Percentiles rank a stretch among this genome's conserved stretches.
Conservation (phyloP, 2,888 invertebrate genomes). For the Thereva unica region DNA sequence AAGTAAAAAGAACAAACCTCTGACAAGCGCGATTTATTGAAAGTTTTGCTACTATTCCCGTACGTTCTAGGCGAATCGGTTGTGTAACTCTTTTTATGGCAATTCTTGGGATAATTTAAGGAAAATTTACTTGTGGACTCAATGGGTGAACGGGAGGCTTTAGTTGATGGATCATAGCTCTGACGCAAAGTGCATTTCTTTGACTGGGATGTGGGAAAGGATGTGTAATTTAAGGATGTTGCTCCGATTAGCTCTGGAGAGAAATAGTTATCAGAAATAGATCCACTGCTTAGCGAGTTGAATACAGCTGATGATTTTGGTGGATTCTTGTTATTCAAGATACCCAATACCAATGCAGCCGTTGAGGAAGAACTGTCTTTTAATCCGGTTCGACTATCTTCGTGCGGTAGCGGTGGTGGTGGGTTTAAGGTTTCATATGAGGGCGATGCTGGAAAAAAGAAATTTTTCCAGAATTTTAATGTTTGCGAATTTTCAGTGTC, state of each 20-base stretch:
- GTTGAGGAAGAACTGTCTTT: constrained; percentile 20
- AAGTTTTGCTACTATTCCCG: background rate
- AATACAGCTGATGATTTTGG: constrained; percentile 28
- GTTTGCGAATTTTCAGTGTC: constrained; percentile 35
- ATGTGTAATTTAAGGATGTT: constrained; percentile 27
- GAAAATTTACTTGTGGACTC: background rate
- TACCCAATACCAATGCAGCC: constrained; percentile 28
- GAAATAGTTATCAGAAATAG: constrained; percentile 19
- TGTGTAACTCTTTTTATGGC: constrained; percentile 7
- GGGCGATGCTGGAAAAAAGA: constrained; percentile 38
- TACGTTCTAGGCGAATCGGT: constrained; percentile 10
- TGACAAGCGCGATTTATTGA: constrained; percentile 1
- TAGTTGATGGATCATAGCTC: constrained; percentile 10
- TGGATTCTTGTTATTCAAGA: constrained; percentile 34
- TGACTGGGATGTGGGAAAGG: constrained; percentile 15
- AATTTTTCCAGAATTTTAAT: constrained; percentile 40
- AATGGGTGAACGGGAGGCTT: background rate
- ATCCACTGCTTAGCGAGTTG: constrained; percentile 26
- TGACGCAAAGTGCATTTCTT: constrained; percentile 1
- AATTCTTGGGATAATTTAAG: background rate
- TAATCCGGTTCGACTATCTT: constrained; percentile 2
- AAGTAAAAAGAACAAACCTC: constrained; percentile 26
- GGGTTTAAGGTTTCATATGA: constrained; percentile 36
- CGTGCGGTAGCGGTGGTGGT: too few species aligned
- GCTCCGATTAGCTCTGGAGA: constrained; percentile 35